Base-by-base conservation (phyloP, 2,888 invertebrate species). In the Volucella bombylans region DNA sequence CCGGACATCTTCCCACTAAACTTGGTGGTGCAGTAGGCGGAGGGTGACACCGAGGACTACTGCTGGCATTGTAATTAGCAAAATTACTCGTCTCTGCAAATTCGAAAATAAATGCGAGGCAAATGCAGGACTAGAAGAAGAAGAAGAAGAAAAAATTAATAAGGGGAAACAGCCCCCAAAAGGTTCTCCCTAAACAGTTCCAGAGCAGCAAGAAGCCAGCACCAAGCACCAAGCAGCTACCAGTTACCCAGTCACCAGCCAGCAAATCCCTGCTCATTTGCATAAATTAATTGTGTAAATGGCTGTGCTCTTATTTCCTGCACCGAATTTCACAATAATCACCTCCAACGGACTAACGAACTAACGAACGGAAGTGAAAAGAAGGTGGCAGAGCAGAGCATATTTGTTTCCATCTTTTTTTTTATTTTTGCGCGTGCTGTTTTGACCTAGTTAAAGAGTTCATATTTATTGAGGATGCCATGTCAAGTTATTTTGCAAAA, bases 221-320 rank as follows among this genome's bases (percentile, higher is more conserved):
- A 6, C 6, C 31, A 31, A 31, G 6, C 6, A 6, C 6, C 31
- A 31, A 59, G 15, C 43, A 54, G 55, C 18, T 62, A 50, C 77
- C 45, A 18, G 12, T 31, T 14, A 67, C 47, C 77, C 45, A 18
- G 12, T 31, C 18, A 67, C 47, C n/a, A 39, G n/a, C 23, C 11
- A 55, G 72, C 69, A 77, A 77, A 81, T 77, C 76, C 72, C 45
- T 41, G 72, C 81, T 81, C 81, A 81, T 85, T 85, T 81, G 76
- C 85, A 85, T 85, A 85, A 81, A 85, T 85, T 85, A 85, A 85
- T 85, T 85, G 85, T 85, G 72, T 85, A 85, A 85, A 81, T 85
- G 85, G 85, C 76, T 81, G 54, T 81, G 76, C 71, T 81, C 72
- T 72, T 81, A 76, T 72, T 85, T 68, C 38, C 55, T 64, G 67